Base-by-base conservation (phyloP, 2,113 vertebrate genomes). In the Phainopepla nitens region DNA sequence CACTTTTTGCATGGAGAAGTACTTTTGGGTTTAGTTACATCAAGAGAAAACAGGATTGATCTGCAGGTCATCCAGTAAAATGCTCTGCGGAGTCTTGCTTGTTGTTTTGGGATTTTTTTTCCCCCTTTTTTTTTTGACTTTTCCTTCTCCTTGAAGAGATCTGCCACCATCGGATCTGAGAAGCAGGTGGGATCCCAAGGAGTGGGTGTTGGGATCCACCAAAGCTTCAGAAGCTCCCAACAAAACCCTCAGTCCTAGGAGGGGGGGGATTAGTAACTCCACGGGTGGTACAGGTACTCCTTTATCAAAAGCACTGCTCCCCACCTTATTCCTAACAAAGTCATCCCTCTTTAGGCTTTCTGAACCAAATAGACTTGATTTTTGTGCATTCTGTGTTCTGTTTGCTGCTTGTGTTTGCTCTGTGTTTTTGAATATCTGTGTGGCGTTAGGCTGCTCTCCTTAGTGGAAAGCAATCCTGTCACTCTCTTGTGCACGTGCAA, bases 401-500 rank as follows among this genome's bases (percentile, higher is more conserved):
- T 29, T 47, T 79, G 12, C 15, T 88, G 72, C 31, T 60, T 39
- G 14, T 60, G 54, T 41, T 83, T 78, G 47, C 44, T 64, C 16
- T 85, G 24, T 68, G n/a, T 1, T 68, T 31, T 54, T 53, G 3
- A 90, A 11, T 60, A 64, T 15, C 28, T 85, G 42, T 1, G 5
- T 47, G n/a, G 7, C 33, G 18, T 20, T n/a, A 39, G 39, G 9
- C 64, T 84, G 56, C 20, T 83, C 33, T 87, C 28, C 33, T 49
- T 5, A 58, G 41, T 28, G 58, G 35, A 80, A 71, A 65, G 25
- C 23, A 45, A 5, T 71, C 0, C 0, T 91, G 49, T 53, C 23
- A 6, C n/a, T 82, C 36, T 5, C 24, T 15, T 3, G 4, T 64
- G 9, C 42, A 18, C 0, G 0, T 29, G 33, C 29, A 71, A 13